Evolutionary conservation across 2,888 invertebrate species (phyloP).

Genomic region (Sinohyriopsis cumingii): DNA sequence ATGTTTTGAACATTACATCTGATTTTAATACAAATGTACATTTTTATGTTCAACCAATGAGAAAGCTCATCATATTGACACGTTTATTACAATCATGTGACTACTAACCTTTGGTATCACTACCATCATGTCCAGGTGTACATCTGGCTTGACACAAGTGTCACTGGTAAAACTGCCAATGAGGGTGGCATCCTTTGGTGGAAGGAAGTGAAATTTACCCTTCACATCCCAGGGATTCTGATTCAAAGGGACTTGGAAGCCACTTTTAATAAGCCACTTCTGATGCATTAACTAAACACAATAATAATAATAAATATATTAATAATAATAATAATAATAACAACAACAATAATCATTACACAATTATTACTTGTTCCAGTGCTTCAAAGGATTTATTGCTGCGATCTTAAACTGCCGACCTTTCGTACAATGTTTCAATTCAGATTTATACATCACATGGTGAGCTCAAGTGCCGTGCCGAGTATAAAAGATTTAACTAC

Average conservation of each 20-base stretch:
- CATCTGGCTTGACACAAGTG: constrained; percentile 80
- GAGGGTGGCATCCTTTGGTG: constrained; percentile 78
- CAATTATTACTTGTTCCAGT: no score
- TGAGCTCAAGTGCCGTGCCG: no score
- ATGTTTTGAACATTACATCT: no score
- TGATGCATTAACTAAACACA: constrained; percentile 48
- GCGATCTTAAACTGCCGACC: no score
- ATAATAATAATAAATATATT: background rate
- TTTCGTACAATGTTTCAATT: no score
- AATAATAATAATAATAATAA: no score
- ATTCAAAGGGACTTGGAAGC: constrained; percentile 77
- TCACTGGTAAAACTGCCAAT: constrained; percentile 82
- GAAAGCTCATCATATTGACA: background rate
- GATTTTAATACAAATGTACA: no score
- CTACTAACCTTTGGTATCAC: constrained; percentile 80
- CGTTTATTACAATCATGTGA: background rate
- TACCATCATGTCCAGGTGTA: constrained; percentile 81
- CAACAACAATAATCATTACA: no score
- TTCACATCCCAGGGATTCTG: constrained; percentile 74
- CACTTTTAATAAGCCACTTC: constrained; percentile 71
- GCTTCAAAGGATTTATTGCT: no score
- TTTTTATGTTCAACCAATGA: no score
- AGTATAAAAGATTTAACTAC: background rate
- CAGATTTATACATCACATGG: no score
- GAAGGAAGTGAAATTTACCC: constrained; percentile 78